Conservation (phyloP, 2,113 vertebrate genomes). For the Octodon degus region DNA sequence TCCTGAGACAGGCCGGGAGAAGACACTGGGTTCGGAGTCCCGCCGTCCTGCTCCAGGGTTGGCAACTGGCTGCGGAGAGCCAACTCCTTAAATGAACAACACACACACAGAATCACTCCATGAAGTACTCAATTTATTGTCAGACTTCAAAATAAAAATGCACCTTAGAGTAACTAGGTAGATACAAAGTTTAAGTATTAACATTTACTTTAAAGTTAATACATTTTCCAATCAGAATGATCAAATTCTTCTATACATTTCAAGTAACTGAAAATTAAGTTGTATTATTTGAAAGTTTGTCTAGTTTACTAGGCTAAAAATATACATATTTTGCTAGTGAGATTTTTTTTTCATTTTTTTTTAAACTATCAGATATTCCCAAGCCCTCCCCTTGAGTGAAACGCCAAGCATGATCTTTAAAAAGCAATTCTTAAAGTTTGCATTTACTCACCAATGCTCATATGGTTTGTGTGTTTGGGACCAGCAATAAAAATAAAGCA, state of each 20-base stretch:
- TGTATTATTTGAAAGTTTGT: background rate
- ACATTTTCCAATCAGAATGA: background rate
- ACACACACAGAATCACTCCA: conserved; percentile 41
- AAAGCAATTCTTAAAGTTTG: background rate
- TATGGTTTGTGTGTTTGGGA: background rate
- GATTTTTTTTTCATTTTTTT: background rate
- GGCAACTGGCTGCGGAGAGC: conserved; percentile 97
- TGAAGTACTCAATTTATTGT: background rate
- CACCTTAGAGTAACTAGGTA: background rate
- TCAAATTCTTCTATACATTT: conserved; percentile 25
- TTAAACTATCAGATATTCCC: background rate
- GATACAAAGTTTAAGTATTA: background rate
- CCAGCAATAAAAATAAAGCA: conserved; percentile 30
- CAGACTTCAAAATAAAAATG: conserved; percentile 32
- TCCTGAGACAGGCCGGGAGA: conserved; percentile 97
- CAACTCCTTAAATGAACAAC: conserved; percentile 90
- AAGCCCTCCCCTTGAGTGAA: background rate
- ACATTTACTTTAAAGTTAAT: conserved; percentile 10
- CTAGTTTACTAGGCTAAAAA: background rate
- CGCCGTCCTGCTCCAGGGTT: conserved; percentile 96
- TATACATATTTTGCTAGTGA: background rate
- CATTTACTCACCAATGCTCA: conserved; percentile 14
- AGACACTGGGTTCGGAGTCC: conserved; percentile 94
- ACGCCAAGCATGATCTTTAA: conserved; percentile 12
- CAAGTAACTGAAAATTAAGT: background rate